Evolutionary conservation across 1,140 invertebrate genomes (phyloP).

Genomic region (Zaprionus gabonicus): DNA sequence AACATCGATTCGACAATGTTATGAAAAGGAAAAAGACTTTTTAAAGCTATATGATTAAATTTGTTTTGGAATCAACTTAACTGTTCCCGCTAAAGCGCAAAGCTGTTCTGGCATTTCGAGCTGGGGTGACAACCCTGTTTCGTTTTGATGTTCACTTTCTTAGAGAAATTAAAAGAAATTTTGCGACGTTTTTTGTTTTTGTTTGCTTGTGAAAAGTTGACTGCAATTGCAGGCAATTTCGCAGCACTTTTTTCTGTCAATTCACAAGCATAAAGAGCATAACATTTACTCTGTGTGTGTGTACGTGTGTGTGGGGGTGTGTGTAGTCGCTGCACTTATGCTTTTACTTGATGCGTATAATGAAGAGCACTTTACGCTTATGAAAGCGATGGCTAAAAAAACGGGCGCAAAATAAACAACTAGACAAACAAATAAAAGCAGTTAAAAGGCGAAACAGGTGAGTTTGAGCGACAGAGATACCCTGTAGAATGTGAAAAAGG

Average conservation of each 20-base stretch:
- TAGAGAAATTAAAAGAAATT: conserved; percentile 33
- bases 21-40: too few species aligned
- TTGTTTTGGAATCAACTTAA: background rate
- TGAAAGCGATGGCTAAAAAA: conserved; percentile 79
- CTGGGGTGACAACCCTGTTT: background rate
- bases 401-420: conserved; percentile 65
- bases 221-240: conserved; percentile 62
- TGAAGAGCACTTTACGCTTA: conserved; percentile 83
- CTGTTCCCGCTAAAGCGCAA: background rate
- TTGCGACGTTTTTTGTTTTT: conserved; percentile 2
- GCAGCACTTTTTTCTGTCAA: conserved; percentile 45
- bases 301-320: conserved; percentile 26
- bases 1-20: too few species aligned
- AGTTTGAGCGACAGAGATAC: conserved; percentile 1
- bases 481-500: background rate
- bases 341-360: conserved; percentile 82
- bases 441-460: conserved; percentile 26
- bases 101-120: background rate
- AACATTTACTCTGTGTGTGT: conserved; percentile 38
- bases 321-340: conserved; percentile 65
- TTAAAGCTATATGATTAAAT: background rate
- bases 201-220: conserved; percentile 4
- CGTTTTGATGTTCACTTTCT: conserved; percentile 11
- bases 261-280: conserved; percentile 63
- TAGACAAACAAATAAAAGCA: conserved; percentile 60